A percentile compares a stretch with the other conserved stretches of the same genome.
These are phyloP conservation scores for Ardeotis arabs DNA, from an alignment of 2,113 vertebrate species.

Conservation along the genomic window DNA sequence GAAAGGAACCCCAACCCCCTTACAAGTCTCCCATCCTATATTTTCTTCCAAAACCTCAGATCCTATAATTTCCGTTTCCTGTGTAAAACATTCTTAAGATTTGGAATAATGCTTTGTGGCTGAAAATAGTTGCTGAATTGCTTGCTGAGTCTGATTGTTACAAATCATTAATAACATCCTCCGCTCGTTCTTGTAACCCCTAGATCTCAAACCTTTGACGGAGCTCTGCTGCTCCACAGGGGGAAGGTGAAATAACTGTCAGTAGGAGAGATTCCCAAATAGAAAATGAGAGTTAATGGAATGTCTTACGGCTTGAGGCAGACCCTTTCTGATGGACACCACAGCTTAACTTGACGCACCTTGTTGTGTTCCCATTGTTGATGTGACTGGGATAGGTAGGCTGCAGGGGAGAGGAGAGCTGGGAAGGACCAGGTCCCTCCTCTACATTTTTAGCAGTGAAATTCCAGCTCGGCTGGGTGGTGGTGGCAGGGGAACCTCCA, in stretches of 20 bases:
- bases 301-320: neutral
- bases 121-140: neutral
- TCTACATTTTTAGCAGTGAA: slow-evolving; percentile 28
- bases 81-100: neutral
- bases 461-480: slow-evolving; percentile 6
- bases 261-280: neutral
- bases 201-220: neutral
- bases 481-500: neutral
- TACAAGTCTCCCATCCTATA: neutral
- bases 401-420: neutral
- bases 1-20: neutral
- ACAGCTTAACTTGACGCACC: neutral
- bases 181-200: neutral
- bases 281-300: neutral
- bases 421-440: neutral
- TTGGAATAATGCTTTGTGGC: neutral
- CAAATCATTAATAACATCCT: slow-evolving; percentile 19
- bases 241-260: neutral
- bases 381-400: neutral
- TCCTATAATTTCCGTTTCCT: neutral
- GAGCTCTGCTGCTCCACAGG: neutral
- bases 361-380: neutral
- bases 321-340: neutral
- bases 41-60: neutral
- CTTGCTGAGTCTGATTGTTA: neutral